Conservation (phyloP, 1,140 invertebrate genomes). For the Zaprionus nigranus region DNA sequence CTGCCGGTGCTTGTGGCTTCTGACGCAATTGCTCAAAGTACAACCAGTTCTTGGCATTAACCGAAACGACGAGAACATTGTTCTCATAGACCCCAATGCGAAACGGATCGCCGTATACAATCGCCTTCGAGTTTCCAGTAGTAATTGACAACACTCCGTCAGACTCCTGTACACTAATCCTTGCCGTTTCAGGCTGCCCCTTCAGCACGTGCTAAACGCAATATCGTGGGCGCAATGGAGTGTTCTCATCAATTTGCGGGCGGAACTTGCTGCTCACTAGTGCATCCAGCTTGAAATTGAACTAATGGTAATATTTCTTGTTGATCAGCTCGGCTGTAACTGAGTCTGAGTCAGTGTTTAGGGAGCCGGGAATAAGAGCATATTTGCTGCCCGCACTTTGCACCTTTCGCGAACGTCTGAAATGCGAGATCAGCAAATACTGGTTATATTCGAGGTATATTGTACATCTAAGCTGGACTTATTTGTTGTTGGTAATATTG, state of each 20-base stretch:
- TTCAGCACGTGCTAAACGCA: constrained; percentile 91
- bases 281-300: constrained; percentile 89
- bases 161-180: constrained; percentile 68
- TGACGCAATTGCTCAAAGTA: constrained; percentile 95
- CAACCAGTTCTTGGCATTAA: constrained; percentile 95
- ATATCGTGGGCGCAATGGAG: constrained; percentile 92
- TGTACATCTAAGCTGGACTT: no score
- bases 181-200: constrained; percentile 88
- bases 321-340: constrained; percentile 90
- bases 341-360: constrained; percentile 88
- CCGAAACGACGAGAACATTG: constrained; percentile 90
- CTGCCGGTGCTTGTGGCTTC: constrained; percentile 85
- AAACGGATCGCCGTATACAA: constrained; percentile 91
- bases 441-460: not conserved
- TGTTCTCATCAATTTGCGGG: constrained; percentile 93
- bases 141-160: constrained; percentile 84
- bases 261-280: constrained; percentile 91
- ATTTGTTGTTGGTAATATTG: not conserved
- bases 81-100: constrained; percentile 92
- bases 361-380: constrained; percentile 88
- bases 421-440: constrained; percentile 39
- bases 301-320: constrained; percentile 87
- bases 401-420: constrained; percentile 91
- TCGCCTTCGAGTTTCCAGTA: constrained; percentile 89
- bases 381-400: constrained; percentile 87